These are phyloP conservation scores for Trachurus trachurus DNA, from an alignment of 2,797 vertebrate species.

Conservation along the genomic window DNA sequence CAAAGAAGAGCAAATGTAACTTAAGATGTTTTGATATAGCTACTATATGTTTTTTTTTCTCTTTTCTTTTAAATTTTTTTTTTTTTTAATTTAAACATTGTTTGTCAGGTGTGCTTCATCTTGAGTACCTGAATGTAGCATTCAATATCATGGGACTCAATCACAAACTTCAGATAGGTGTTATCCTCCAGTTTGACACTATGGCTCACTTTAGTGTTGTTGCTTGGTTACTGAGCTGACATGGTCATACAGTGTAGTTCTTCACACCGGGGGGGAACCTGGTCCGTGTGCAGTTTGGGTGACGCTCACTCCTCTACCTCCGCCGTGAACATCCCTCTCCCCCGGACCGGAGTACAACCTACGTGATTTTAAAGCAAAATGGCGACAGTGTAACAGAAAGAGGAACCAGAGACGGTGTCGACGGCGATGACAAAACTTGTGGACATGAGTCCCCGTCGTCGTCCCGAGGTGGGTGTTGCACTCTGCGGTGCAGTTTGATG, in stretches of 20 bases:
- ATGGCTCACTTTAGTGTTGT: not conserved
- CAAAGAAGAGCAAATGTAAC: too few relatives aligned
- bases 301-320: conserved; percentile 46
- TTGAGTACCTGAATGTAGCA: not conserved
- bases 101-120: not conserved
- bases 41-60: too few relatives aligned
- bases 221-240: too few relatives aligned
- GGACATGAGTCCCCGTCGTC: conserved; percentile 48
- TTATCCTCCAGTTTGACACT: not conserved
- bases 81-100: too few relatives aligned
- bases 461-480: conserved; percentile 55
- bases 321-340: conserved; percentile 57
- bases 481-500: not conserved
- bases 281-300: conserved; percentile 28
- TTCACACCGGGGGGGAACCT: not conserved
- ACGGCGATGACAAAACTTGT: conserved; percentile 62
- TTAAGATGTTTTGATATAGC: too few relatives aligned
- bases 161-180: not conserved
- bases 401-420: conserved; percentile 66
- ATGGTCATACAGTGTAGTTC: too few relatives aligned
- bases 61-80: too few relatives aligned
- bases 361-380: conserved; percentile 83
- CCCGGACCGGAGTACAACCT: conserved; percentile 73
- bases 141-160: not conserved
- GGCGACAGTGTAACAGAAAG: conserved; percentile 79